Conservation (phyloP, 2,888 invertebrate species). For the Pristionchus mayeri region DNA sequence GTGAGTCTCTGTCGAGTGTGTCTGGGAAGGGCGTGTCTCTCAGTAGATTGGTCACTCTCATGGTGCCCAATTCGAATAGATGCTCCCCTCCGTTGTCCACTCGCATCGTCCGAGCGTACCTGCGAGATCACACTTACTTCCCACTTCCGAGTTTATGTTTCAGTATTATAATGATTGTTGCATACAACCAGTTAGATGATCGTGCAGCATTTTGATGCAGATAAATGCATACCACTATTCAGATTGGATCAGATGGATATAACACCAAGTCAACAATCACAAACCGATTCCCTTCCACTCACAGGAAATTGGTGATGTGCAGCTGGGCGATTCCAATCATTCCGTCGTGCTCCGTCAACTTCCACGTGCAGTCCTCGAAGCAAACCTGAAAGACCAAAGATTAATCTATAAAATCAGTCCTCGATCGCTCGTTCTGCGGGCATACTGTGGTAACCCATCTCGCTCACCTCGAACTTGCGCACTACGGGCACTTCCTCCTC, state of each 20-base stretch:
- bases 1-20: slow-evolving; percentile 78
- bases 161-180: not conserved
- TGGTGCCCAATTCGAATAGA: slow-evolving; percentile 93
- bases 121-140: slow-evolving; percentile 74
- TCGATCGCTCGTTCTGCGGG: not conserved
- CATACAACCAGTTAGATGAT: not conserved
- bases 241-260: too few relatives aligned
- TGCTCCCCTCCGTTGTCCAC: slow-evolving; percentile 98
- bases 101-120: slow-evolving; percentile 94
- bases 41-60: slow-evolving; percentile 93
- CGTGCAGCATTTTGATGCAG: not conserved
- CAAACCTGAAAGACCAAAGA: slow-evolving; percentile 82
- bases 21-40: slow-evolving; percentile 89
- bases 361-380: slow-evolving; percentile 98
- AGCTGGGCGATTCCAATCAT: slow-evolving; percentile 97
- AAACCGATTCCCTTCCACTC: slow-evolving; percentile 73
- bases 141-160: not conserved
- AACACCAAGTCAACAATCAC: not conserved
- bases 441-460: not conserved
- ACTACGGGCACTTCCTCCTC: slow-evolving; percentile 59
- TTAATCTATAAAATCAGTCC: not conserved
- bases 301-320: slow-evolving; percentile 94
- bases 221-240: not conserved
- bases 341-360: slow-evolving; percentile 96
- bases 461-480: slow-evolving; percentile 82